Percentiles rank a stretch among this genome's conserved stretches.
phyloP scores from a whole-genome alignment of 2,797 vertebrate genomes.

The Mormyrus proboscirostris region DNA sequence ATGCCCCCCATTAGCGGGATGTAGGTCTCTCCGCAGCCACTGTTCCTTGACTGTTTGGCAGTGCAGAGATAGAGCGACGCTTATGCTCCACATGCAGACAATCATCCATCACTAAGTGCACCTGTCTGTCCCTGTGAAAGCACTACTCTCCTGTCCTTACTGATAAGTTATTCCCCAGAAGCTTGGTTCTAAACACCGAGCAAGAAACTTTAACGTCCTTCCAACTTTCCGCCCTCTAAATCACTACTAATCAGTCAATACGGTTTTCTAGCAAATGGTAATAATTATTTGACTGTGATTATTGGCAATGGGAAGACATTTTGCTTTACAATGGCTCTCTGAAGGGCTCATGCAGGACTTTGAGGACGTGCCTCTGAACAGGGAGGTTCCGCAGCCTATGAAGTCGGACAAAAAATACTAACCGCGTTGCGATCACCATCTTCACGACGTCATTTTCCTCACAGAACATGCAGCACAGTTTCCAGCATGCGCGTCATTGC shows the following conservation, averaged over 20 bases:
- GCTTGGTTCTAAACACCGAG: neutral
- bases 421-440: neutral
- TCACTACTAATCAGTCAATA: neutral
- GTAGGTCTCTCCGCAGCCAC: conserved; percentile 54
- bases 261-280: neutral
- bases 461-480: neutral
- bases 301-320: neutral
- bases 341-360: neutral
- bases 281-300: neutral
- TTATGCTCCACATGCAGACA: conserved; percentile 52
- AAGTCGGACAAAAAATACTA: neutral
- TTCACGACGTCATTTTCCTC: neutral
- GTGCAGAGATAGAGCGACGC: conserved; percentile 55
- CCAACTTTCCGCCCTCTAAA: neutral
- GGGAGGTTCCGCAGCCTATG: neutral
- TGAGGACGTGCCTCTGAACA: neutral
- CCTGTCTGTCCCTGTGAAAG: conserved; percentile 22
- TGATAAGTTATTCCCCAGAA: conserved; percentile 19
- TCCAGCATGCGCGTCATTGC: neutral
- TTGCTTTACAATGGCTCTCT: neutral
- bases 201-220: neutral
- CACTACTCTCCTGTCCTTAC: conserved; percentile 15
- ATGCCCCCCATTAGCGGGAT: conserved; percentile 65
- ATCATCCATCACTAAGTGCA: conserved; percentile 55
- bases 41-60: conserved; percentile 66